A percentile compares a stretch with the other conserved stretches of the same genome.
Conservation (phyloP, 1,140 invertebrate genomes). For the Popillia japonica region DNA sequence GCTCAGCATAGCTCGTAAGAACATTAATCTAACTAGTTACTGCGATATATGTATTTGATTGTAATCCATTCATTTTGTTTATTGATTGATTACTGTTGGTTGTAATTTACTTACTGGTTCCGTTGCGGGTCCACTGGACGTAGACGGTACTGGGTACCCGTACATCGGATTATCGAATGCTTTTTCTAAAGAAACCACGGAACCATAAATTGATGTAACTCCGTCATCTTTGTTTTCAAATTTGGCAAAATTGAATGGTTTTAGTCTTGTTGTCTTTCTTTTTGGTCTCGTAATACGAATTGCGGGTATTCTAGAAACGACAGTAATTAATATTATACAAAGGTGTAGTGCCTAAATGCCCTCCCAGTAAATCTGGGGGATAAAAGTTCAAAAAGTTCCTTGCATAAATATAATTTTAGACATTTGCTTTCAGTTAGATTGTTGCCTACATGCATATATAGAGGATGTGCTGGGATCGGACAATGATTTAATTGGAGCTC, state of each 20-base stretch:
- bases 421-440: neutral
- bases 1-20: no score
- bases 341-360: no score
- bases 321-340: neutral
- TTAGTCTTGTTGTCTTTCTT: neutral
- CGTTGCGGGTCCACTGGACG: neutral
- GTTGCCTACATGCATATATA: no score
- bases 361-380: no score
- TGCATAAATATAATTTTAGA: no score
- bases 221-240: slow-evolving; percentile 11
- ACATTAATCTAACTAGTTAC: no score
- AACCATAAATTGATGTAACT: neutral
- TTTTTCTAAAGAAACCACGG: neutral
- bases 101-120: neutral
- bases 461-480: no score
- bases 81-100: no score
- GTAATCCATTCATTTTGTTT: no score
- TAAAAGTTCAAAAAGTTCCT: no score
- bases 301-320: neutral
- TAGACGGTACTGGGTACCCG: neutral
- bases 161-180: slow-evolving; percentile 24
- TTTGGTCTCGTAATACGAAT: neutral
- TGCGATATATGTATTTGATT: no score
- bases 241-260: neutral
- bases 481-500: no score